Percentiles rank a stretch among this genome's conserved stretches.
Evolutionary conservation across 2,113 vertebrate species (phyloP).

Genomic region (Artemisiospiza belli): DNA sequence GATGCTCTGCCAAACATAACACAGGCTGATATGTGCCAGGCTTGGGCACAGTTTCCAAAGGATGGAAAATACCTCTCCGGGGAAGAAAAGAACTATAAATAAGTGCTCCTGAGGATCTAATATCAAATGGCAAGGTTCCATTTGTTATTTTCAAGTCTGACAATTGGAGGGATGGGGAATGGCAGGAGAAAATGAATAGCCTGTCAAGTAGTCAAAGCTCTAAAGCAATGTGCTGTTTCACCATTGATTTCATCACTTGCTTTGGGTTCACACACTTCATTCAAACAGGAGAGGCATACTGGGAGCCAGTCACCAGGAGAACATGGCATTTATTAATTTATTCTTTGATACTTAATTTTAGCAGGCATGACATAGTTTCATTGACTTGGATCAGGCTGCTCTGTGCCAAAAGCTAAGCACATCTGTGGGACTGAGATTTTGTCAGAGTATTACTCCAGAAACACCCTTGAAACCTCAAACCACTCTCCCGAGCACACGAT

Average conservation of each 20-base stretch:
- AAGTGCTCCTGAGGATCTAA: neutral
- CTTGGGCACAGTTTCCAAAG: neutral
- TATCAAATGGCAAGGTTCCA: neutral
- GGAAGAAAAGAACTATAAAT: conserved; percentile 12
- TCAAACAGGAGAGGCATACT: neutral
- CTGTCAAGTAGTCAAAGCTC: neutral
- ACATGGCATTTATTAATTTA: neutral
- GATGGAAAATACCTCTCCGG: neutral
- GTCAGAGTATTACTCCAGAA: neutral
- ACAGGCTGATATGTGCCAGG: rapidly evolving
- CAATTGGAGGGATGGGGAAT: neutral
- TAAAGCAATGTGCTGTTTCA: neutral
- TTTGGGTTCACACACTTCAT: neutral
- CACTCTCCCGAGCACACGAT: neutral
- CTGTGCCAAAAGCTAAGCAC: neutral
- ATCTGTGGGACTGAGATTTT: neutral
- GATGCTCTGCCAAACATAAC: neutral
- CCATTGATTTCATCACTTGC: neutral
- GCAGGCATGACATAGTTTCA: neutral
- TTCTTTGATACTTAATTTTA: neutral
- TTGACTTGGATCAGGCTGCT: neutral
- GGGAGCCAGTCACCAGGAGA: neutral
- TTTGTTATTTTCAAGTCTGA: conserved; percentile 27
- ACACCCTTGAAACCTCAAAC: neutral
- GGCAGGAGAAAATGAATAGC: neutral